These are phyloP conservation scores for Leucosticte australis DNA, from an alignment of 2,113 vertebrate species.

Conservation along the genomic window DNA sequence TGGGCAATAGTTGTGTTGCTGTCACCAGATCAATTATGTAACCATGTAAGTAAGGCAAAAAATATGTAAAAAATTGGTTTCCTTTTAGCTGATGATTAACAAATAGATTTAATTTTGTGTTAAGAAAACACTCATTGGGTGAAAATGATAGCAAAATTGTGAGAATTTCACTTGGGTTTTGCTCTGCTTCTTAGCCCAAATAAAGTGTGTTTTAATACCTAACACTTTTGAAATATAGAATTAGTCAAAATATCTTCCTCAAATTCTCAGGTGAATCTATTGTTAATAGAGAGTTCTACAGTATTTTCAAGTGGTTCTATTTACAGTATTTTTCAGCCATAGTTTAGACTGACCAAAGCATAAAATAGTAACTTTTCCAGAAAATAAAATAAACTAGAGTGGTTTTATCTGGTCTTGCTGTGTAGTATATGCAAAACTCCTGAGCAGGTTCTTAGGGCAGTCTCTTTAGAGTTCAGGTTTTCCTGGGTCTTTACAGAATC, in stretches of 20 bases:
- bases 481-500: background rate
- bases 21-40: background rate
- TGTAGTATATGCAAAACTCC: background rate
- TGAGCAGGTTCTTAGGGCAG: background rate
- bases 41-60: background rate
- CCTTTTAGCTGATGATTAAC: background rate
- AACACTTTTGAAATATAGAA: background rate
- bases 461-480: background rate
- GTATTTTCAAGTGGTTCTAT: background rate
- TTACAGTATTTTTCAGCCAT: background rate
- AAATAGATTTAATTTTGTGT: background rate
- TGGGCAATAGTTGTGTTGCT: background rate
- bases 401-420: background rate
- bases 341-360: background rate
- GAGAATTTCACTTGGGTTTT: background rate
- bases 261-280: background rate
- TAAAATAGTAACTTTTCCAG: background rate
- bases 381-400: background rate
- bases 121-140: background rate
- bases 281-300: background rate
- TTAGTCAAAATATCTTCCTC: background rate
- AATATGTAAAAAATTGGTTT: background rate
- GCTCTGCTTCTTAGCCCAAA: background rate
- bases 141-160: background rate
- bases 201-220: background rate